Evolutionary conservation across 2,797 vertebrate genomes (phyloP), one percentile per base, ranked within the genome.

Genomic region (Sardinella longiceps): DNA sequence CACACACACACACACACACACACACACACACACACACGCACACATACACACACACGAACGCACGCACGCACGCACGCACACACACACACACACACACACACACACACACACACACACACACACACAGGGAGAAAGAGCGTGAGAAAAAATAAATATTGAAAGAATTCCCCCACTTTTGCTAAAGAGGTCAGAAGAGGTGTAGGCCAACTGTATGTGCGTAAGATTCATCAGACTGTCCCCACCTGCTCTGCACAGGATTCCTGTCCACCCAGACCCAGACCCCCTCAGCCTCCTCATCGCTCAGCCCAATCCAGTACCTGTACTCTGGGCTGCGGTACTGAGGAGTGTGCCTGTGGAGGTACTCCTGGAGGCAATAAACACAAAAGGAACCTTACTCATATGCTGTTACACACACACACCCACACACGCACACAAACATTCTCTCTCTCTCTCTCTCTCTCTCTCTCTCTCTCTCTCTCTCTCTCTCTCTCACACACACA

Each of bases 251-350:
- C 25, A 81, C 28, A 15, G 83, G 48, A 23, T 7, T 23, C 4
- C 70, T 23, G 37, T 84, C 63, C 46, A 84, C 80, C 85, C 85
- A 86, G 58, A 74, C 18, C 82, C 74, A 63, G 45, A 33, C 37
- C 2, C 81, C 86, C 66, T 33, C n/a, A 12, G 14, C 33, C 10
- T 56, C 84, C 74, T 70, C 84, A 70, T 53, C 33, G 0, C 28
- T 51, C 53, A 81, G 45, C 48, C 84, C 77, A 6, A 80, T 81
- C 84, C 81, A 87, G 77, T 83, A 83, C 28, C 82, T 45, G 46
- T 23, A 39, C 43, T 23, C 50, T 74, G 74, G 84, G 48, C 70
- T 50, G 25, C 46, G 50, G 60, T 80, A 80, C 66, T 84, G 85
- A 77, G 83, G 60, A 9, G 83, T 87, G 53, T 51, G 81, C 33